Evolutionary conservation across 2,888 invertebrate genomes (phyloP), one percentile per base, ranked within the genome.

Genomic region (Limnephilus rhombicus): DNA sequence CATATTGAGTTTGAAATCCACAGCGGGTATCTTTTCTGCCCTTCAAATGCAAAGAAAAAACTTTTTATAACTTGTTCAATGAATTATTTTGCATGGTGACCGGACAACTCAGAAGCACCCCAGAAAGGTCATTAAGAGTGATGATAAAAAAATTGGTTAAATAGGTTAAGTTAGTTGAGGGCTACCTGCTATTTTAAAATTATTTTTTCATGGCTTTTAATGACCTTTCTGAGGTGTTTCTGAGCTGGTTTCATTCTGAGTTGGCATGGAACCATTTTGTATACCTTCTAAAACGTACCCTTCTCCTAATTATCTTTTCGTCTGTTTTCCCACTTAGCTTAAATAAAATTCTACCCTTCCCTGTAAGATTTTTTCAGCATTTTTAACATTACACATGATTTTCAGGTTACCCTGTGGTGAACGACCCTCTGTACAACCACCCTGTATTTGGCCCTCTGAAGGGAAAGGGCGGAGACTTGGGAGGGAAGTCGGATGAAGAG

Each of bases 371-470:
- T 31, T 83, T 34, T 9, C 31, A 37, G 12, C 9, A 53, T 37
- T 81, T 34, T 90, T 93, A 94, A 93, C 9, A 83, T 83, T 86
- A 68, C n/a, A 53, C 29, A 34, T 31, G 18, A 12, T 34, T 49
- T 94, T 89, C 95, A 98, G 99, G 99, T 83, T 98, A 98, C 96
- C 99, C 99, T 24, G 99, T 99, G 91, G 98, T 99, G 12, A 99
- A 99, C 95, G 99, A 99, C 95, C 99, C 99, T 0, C 96, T 99
- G 2, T 99, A 99, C 96, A 99, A 99, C 95, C 98, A 99, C 95
- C 97, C 98, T 2, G 99, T 99, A 0, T 99, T 99, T 95, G 99
- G 99, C 0, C 99, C 99, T 0, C 96, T 98, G 91, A 98, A 99
- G 94, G 99, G 99, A 4, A 98, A 98, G 94, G 98, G 98, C 1